Evolutionary conservation across 1,140 invertebrate species (phyloP), one percentile per base, ranked within the genome.

Genomic region (Asobara japonica): DNA sequence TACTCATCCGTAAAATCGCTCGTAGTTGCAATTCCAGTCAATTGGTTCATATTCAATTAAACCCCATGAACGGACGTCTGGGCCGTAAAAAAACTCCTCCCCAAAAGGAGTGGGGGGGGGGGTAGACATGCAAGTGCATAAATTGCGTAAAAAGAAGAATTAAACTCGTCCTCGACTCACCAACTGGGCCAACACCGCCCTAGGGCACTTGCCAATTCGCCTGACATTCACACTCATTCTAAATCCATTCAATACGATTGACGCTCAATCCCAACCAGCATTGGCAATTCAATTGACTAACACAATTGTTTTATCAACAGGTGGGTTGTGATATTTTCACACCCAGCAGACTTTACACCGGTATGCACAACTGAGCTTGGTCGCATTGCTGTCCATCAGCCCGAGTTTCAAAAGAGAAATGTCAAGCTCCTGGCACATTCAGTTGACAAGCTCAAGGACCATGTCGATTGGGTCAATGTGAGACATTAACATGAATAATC

Each of bases 281-380:
- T 25, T 29, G 25, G n/a, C 27, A 1, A 62, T 62, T 62, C 29
- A 25, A 13, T 30, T 62, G 27, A 31, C 30, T 30, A 62, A 30
- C 11, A 1, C 27, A 10, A 31, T 3, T 62, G 11, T 27, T 29
- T 11, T 16, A 29, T 74, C 76, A 80, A 0, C 77, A 96, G 94
- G 62, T 98, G 96, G 96, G 91, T 92, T 0, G 91, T 97, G 56
- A 79, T 98, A 1, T 98, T 98, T 84, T 97, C 96, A 0, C 97
- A 98, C 85, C 96, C 96, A 1, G 92, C 94, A 18, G 96, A 98
- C 83, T 98, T 95, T 82, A 98, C 97, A 0, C 97, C 96, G 13
- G 96, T 98, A 0, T 97, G 97, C 82, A 98, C 96, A 8, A 98
- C 97, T 0, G 96, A 98, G 86, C 84, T 98, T 71, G 95, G 93